Evolutionary conservation across 2,113 vertebrate species (phyloP).

Genomic region (Lagopus leucura): DNA sequence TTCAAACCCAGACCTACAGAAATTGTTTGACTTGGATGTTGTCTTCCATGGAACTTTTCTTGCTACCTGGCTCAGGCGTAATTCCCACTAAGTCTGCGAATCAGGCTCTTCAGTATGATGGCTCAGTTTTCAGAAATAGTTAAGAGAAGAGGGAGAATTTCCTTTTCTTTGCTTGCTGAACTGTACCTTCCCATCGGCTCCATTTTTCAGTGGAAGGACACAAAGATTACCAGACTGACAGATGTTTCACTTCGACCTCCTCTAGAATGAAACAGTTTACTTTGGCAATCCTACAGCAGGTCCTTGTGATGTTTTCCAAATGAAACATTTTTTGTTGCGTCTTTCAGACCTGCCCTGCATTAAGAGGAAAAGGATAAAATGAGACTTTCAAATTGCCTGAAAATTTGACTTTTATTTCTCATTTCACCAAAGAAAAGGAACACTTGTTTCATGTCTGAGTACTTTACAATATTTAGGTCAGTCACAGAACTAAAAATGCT

Average conservation of each 20-base stretch:
- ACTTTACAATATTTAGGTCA: slow-evolving; percentile 7
- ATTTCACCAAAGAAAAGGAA: not conserved
- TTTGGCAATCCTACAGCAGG: not conserved
- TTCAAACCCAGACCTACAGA: slow-evolving; percentile 62
- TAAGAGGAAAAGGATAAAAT: not conserved
- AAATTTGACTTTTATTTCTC: not conserved
- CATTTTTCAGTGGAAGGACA: slow-evolving; percentile 19
- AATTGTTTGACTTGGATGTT: slow-evolving; percentile 65
- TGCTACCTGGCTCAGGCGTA: slow-evolving; percentile 44
- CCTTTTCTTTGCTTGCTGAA: slow-evolving; percentile 17
- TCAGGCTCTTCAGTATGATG: slow-evolving; percentile 5
- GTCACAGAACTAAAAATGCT: not conserved
- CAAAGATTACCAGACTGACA: slow-evolving; percentile 1
- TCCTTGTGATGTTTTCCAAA: slow-evolving; percentile 24
- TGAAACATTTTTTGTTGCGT: slow-evolving; percentile 5
- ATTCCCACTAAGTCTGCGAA: slow-evolving; percentile 53
- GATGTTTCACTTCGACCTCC: slow-evolving; percentile 30
- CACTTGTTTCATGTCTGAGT: not conserved
- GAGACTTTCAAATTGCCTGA: not conserved
- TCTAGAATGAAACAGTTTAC: not conserved
- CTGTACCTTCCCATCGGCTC: slow-evolving; percentile 8
- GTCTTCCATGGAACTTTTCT: slow-evolving; percentile 46
- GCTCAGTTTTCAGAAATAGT: slow-evolving; percentile 42
- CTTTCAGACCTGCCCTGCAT: not conserved
- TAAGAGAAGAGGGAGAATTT: slow-evolving; percentile 25